Evolutionary conservation across 2,797 vertebrate genomes (phyloP), one percentile per base, ranked within the genome.

Genomic region (Decapterus maruadsi): DNA sequence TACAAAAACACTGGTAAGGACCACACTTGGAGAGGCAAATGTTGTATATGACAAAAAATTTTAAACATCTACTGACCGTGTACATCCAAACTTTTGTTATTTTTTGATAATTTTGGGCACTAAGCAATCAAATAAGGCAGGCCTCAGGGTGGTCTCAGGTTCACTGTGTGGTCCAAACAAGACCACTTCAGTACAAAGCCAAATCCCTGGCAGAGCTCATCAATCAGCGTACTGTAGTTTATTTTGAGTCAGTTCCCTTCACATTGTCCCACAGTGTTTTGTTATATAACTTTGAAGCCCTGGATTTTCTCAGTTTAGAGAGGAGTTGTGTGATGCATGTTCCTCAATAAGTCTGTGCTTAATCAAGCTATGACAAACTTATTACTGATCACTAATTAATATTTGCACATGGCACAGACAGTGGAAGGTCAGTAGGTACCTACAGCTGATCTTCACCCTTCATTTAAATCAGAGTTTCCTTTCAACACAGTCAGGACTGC

Each of bases 1-100:
- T 12, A 59, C 60, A 36, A 14, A 68, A 63, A 56, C 22, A 57
- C 51, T 51, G 26, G 40, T 38, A 61, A 68, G 61, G 38, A 57
- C 42, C 62, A 57, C 62, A 20, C 38, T 66, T 36, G 14, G n/a
- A 55, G 8, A 31, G 3, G 4, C 7, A 38, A 4, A 9, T 14
- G 26, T 26, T 26, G 26, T 26, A 26, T 4, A 34, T 34, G 31
- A 34, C 31, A 2, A 34, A 5, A 34, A 34, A 2, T 26, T 29
- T 6, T 65, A 69, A 50, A 57, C 29, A 51, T 12, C 50, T 14
- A 12, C 48, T 38, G n/a, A 26, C 34, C 0, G 2, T 19, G 3
- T 26, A 13, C 14, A 57, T 38, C 3, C 6, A 14, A 54, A 67
- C n/a, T 5, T 67, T 54, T 45, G 4, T 56, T 0, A 8, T 11